Evolutionary conservation across 2,113 vertebrate species (phyloP).

Genomic region (Baryphthengus martii): DNA sequence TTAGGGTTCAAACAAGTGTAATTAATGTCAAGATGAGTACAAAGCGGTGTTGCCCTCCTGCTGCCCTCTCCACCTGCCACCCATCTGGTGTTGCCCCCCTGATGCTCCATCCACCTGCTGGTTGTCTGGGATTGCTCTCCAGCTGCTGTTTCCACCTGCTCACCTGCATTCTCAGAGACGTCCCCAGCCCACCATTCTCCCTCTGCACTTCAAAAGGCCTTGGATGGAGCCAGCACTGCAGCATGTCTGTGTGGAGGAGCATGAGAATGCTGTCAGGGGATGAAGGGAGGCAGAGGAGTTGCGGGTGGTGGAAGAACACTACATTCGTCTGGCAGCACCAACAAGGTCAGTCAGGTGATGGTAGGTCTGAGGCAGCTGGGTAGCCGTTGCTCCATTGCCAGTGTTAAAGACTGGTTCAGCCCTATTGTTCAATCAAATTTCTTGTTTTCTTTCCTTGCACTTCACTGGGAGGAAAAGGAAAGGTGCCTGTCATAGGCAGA

Average conservation of each 20-base stretch:
- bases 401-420: not conserved
- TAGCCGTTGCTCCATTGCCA: not conserved
- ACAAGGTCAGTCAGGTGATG: rapidly evolving
- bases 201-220: rapidly evolving
- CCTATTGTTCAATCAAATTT: not conserved
- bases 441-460: not conserved
- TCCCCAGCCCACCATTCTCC: rapidly evolving
- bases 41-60: not conserved
- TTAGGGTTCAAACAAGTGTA: slow-evolving; percentile 24
- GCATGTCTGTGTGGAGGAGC: rapidly evolving
- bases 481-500: not conserved
- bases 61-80: slow-evolving; percentile 38
- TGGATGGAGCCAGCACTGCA: rapidly evolving
- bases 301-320: not conserved
- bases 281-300: not conserved
- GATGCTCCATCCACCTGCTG: not conserved
- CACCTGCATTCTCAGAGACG: rapidly evolving
- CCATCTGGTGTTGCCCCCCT: slow-evolving; percentile 11
- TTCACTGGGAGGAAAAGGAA: not conserved
- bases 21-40: slow-evolving; percentile 42
- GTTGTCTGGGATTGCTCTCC: slow-evolving; percentile 28
- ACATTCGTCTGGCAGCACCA: rapidly evolving
- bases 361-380: not conserved
- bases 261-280: rapidly evolving
- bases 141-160: slow-evolving; percentile 39